A percentile compares a stretch with the other conserved stretches of the same genome.
These are phyloP conservation scores for Pelecanoides urinatrix DNA, from an alignment of 2,113 vertebrate genomes.

Conservation along the genomic window DNA sequence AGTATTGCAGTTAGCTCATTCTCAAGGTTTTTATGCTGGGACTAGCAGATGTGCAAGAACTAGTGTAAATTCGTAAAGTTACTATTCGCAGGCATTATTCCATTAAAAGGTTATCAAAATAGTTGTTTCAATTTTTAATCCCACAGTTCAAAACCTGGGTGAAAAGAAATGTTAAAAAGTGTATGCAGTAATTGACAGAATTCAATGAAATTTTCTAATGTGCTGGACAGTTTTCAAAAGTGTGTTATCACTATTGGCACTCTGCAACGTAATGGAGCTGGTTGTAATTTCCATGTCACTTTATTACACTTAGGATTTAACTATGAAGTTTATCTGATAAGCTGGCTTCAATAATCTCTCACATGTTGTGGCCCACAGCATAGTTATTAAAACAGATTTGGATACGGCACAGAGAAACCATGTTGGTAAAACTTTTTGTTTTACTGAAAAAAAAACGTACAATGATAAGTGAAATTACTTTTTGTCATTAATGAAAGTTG, in stretches of 20 bases:
- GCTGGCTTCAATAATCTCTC: neutral
- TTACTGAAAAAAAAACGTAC: neutral
- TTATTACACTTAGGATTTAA: neutral
- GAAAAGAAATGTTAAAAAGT: neutral
- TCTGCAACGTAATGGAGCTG: neutral
- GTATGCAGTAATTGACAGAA: neutral
- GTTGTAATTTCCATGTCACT: neutral
- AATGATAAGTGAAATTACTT: neutral
- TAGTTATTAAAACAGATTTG: neutral
- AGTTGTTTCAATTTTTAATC: neutral
- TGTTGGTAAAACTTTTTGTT: neutral
- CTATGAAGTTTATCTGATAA: neutral
- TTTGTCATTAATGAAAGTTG: neutral
- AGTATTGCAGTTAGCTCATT: neutral
- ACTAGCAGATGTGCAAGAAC: neutral
- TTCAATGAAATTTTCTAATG: neutral
- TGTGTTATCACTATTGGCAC: neutral
- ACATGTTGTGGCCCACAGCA: neutral
- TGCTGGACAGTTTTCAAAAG: neutral
- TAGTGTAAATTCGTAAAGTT: neutral
- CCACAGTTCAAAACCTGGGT: neutral
- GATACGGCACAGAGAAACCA: neutral
- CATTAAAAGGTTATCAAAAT: neutral
- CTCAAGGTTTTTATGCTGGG: neutral
- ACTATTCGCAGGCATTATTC: neutral